Conservation (phyloP, 2,888 invertebrate genomes). For the Linyphia triangularis region DNA sequence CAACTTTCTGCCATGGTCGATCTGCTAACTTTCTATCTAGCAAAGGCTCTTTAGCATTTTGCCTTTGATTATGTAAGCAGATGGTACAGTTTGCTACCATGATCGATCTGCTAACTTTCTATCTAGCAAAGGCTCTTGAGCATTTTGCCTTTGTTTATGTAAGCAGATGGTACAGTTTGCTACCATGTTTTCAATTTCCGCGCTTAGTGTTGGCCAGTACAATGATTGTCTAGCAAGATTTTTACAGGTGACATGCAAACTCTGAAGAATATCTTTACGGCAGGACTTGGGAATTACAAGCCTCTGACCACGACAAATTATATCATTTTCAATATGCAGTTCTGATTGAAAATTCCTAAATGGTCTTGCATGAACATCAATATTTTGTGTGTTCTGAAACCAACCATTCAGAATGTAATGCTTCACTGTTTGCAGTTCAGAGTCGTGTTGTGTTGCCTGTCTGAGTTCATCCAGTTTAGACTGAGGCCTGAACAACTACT, state of each 20-base stretch:
- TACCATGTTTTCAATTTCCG: constrained; percentile 16
- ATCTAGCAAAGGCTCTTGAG: no score
- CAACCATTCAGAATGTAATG: constrained; percentile 2
- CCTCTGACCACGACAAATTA: constrained; percentile 13
- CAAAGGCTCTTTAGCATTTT: no score
- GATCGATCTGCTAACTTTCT: constrained; percentile 10
- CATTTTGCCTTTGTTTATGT: neutral
- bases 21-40: no score
- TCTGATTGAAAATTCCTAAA: constrained; percentile 25
- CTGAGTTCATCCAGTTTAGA: neutral
- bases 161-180: constrained; percentile 4
- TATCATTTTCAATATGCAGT: constrained; percentile 5
- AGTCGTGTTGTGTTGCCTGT: neutral
- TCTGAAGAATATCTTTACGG: constrained; percentile 2
- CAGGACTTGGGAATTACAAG: constrained; percentile 17
- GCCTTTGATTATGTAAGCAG: no score
- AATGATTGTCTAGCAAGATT: constrained; percentile 6
- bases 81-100: no score
- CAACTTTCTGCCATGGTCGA: no score
- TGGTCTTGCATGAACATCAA: neutral
- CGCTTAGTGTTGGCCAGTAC: constrained; percentile 20
- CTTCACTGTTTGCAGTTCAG: constrained; percentile 20
- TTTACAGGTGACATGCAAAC: constrained; percentile 25
- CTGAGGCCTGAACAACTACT: neutral
- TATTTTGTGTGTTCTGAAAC: neutral